These are phyloP conservation scores for Pogonognathellus flavescens DNA, from an alignment of 1,140 invertebrate genomes.

Conservation along the genomic window DNA sequence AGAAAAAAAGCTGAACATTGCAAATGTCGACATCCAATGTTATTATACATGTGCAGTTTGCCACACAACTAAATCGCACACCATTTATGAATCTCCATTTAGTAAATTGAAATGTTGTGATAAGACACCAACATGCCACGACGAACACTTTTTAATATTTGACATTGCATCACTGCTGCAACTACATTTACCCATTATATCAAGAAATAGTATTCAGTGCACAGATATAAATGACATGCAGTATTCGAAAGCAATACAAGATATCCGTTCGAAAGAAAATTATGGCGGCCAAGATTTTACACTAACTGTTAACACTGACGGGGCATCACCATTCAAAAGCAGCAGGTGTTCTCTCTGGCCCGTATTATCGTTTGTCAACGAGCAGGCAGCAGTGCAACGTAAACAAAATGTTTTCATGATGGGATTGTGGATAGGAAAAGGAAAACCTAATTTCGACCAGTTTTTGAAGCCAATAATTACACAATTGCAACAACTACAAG, in stretches of 20 bases:
- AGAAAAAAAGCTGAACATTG: too few relatives aligned
- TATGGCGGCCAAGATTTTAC: too few relatives aligned
- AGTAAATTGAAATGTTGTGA: not conserved
- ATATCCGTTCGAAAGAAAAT: not conserved
- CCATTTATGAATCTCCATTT: not conserved
- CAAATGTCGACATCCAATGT: too few relatives aligned
- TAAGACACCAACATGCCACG: not conserved
- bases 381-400: not conserved
- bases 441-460: not conserved
- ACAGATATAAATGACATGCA: too few relatives aligned
- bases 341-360: not conserved
- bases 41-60: not conserved
- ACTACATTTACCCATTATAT: not conserved
- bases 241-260: not conserved
- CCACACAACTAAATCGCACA: not conserved
- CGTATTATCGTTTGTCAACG: not conserved
- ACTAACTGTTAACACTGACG: not conserved
- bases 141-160: not conserved
- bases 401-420: not conserved
- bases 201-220: too few relatives aligned
- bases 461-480: not conserved
- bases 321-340: not conserved
- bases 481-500: not conserved
- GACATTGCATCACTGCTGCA: not conserved
- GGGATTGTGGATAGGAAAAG: not conserved